A percentile compares a stretch with the other conserved stretches of the same genome.
Evolutionary conservation across 2,113 vertebrate species (phyloP).

Genomic region (Bos indicus): DNA sequence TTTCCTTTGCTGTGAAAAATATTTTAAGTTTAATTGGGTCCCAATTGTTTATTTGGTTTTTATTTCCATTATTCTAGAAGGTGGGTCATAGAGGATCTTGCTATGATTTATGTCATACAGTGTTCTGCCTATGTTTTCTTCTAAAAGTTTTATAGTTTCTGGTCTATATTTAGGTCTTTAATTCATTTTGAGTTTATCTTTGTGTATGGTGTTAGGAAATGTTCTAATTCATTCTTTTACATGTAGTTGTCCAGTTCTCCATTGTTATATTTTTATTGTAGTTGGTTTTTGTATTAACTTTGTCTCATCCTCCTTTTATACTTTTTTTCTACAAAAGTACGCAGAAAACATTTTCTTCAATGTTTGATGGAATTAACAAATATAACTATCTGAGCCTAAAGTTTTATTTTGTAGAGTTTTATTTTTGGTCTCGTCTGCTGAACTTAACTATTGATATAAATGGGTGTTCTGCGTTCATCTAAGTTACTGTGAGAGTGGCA

Average conservation of each 20-base stretch:
- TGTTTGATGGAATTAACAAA: not conserved
- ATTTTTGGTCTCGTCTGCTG: not conserved
- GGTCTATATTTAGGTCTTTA: not conserved
- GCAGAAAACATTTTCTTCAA: not conserved
- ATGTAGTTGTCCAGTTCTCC: not conserved
- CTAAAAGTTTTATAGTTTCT: not conserved
- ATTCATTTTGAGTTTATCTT: not conserved
- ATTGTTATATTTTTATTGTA: not conserved
- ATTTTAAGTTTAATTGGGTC: not conserved
- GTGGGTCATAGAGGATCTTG: not conserved
- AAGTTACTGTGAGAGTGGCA: not conserved
- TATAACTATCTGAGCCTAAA: not conserved
- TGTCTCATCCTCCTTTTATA: not conserved
- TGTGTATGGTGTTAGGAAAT: not conserved
- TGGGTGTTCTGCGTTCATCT: not conserved
- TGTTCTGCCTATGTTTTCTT: not conserved
- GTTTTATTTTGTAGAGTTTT: not conserved
- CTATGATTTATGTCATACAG: not conserved
- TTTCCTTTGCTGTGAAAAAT: not conserved
- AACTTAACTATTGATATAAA: not conserved
- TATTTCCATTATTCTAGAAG: not conserved
- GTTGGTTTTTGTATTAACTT: not conserved
- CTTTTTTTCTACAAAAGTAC: not conserved
- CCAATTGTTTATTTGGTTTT: not conserved
- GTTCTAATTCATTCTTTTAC: not conserved